phyloP scores from a whole-genome alignment of 2,888 invertebrate genomes.

The Phortica magna region DNA sequence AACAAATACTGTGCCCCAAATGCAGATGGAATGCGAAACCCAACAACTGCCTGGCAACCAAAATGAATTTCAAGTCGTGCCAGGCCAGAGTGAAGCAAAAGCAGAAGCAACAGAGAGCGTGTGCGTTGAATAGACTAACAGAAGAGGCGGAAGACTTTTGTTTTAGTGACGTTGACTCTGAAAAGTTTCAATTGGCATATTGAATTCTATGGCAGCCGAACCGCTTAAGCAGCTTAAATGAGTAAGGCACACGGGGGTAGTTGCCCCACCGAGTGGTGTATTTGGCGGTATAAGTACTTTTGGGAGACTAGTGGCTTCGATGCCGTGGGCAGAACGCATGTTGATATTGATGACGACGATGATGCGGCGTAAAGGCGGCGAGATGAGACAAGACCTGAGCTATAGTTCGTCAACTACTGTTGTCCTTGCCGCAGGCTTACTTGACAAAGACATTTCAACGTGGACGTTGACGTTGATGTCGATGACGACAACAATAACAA shows the following conservation, averaged over 20 bases:
- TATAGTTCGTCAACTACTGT: too few species aligned
- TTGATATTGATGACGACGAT: background rate
- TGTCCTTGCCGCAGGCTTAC: conserved; percentile 60
- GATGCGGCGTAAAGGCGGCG: background rate
- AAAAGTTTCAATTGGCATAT: conserved; percentile 9
- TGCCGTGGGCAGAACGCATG: background rate
- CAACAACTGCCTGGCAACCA: conserved; percentile 15
- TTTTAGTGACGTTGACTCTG: background rate
- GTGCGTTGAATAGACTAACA: too few species aligned
- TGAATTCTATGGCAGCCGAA: background rate
- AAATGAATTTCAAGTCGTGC: conserved; percentile 6
- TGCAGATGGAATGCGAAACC: background rate
- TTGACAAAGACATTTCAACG: conserved; percentile 67
- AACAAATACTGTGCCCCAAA: background rate
- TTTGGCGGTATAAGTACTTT: background rate
- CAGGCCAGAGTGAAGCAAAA: background rate
- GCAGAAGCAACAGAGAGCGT: too few species aligned
- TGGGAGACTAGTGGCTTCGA: background rate
- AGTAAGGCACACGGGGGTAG: background rate
- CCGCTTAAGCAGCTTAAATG: conserved; percentile 7
- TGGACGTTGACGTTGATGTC: background rate
- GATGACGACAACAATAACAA: background rate
- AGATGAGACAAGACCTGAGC: too few species aligned
- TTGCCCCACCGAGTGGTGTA: background rate
- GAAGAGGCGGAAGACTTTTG: too few species aligned